Percentiles rank a stretch among this genome's conserved stretches.
These are phyloP conservation scores for Orchesellides sinensis DNA, from an alignment of 2,888 invertebrate species.

Conservation along the genomic window DNA sequence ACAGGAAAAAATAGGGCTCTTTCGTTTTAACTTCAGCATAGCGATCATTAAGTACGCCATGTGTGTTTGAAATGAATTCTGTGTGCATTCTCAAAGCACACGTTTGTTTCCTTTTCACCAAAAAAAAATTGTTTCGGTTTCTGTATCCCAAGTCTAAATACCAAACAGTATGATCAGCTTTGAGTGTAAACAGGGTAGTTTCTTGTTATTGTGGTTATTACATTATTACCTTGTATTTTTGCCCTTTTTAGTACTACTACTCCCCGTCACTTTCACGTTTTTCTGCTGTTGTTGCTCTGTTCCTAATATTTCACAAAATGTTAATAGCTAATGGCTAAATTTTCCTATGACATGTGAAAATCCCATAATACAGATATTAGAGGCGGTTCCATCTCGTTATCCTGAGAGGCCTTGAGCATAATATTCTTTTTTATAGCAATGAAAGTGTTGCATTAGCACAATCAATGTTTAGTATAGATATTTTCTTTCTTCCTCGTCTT, in stretches of 20 bases:
- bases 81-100: too few species aligned
- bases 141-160: not conserved
- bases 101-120: too few species aligned
- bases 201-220: not conserved
- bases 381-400: conserved; percentile 53
- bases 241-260: not conserved
- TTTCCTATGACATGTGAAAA: conserved; percentile 70
- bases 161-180: conserved; percentile 12
- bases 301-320: conserved; percentile 7
- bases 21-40: too few species aligned
- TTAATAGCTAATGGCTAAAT: conserved; percentile 50
- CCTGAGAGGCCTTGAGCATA: conserved; percentile 34
- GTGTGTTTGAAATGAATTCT: too few species aligned
- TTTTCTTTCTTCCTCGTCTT: not conserved
- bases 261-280: not conserved
- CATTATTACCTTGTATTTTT: not conserved
- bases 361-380: conserved; percentile 68
- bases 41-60: too few species aligned
- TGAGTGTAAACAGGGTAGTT: conserved; percentile 45
- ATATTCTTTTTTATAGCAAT: conserved; percentile 21
- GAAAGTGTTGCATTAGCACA: conserved; percentile 45
- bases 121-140: too few species aligned
- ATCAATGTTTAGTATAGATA: conserved; percentile 24
- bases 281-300: not conserved
- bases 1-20: too few species aligned